Base-by-base conservation (phyloP, 2,888 invertebrate species). In the Blera fallax region DNA sequence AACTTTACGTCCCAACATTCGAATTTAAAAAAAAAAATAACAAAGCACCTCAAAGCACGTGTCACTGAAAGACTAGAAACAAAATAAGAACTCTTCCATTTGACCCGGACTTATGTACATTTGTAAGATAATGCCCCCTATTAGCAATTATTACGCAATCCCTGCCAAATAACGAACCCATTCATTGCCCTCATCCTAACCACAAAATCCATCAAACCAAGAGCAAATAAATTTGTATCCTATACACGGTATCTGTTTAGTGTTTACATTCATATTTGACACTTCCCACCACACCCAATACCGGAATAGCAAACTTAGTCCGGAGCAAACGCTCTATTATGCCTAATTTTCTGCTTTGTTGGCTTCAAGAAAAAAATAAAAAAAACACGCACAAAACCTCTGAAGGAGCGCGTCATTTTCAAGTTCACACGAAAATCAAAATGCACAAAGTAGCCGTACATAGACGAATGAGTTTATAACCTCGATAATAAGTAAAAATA, bases 311-410 rank as follows among this genome's bases (percentile, higher is more conserved):
- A 0, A 8, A 40, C 29, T 14, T n/a, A 21, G 48, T 64, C 37
- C 78, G 72, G 11, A 45, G 54, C 32, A 65, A 76, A 56, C 48
- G 37, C 21, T n/a, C n/a, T 14, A 29, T 21, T 50, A 45, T 65
- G 32, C 72, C 72, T 72, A 58, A 64, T 72, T 79, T 64, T 72
- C 79, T 72, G 64, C 72, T 58, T 64, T 56, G 43, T 54, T 69
- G 21, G n/a, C 43, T 34, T 21, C 10, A 8, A n/a, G 40, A 8
- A 3, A 45, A 16, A 52, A 10, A 24, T 24, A 70, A 62, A 6
- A 4, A 40, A 14, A 21, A 24, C 24, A n/a, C n/a, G n/a, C n/a
- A n/a, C n/a, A 14, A 43, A 64, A 29, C 16, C 11, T 1, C 21
- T n/a, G 8, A 65, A 48, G 11, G n/a, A 32, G 21, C 34, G 14